Base-by-base conservation (phyloP, 2,113 vertebrate genomes). In the Pygoscelis adeliae region DNA sequence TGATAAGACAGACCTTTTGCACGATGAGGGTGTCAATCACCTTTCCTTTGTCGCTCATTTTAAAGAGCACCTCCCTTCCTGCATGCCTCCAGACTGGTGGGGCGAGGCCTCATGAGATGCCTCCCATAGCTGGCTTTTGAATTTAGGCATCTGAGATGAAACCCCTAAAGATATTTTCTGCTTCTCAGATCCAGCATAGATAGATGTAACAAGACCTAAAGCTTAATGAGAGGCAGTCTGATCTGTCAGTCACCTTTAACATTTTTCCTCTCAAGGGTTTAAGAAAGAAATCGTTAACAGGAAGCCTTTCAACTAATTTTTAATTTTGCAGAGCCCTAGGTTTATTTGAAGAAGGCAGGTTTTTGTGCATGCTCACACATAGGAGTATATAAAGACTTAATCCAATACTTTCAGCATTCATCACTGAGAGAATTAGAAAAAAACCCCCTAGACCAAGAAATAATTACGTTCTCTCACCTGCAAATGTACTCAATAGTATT, bases 21-120 rank as follows among this genome's bases (percentile, higher is more conserved):
- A 66, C 3, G 1, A 70, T 20, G 13, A 66, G 4, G 23, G 67
- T 46, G 66, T 67, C 19, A 20, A 52, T 9, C 32, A 58, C 22
- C 50, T 52, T 65, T 70, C 47, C n/a, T 70, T 27, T 1, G 0
- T 19, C 1, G 0, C 30, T 71, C 3, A 0, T 72, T 65, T 79
- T 58, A 15, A 36, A 61, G n/a, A 36, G 30, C 23, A 1, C 29
- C 17, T 70, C 47, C n/a, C 55, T 62, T 44, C n/a, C 55, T 15
- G 23, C 61, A 49, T 18, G 32, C 29, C 53, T 76, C 62, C 0
- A 0, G 6, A 12, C 34, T 92, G 59, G 38, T 26, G 22, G 77
- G 76, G 9, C 3, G 1, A 59, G 40, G 56, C 42, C 42, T 80
- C 44, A 34, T 0, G 0, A 61, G 53, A 49, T 61, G 32, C 58